Conservation (phyloP, 2,113 vertebrate species). For the Lasiurus borealis region DNA sequence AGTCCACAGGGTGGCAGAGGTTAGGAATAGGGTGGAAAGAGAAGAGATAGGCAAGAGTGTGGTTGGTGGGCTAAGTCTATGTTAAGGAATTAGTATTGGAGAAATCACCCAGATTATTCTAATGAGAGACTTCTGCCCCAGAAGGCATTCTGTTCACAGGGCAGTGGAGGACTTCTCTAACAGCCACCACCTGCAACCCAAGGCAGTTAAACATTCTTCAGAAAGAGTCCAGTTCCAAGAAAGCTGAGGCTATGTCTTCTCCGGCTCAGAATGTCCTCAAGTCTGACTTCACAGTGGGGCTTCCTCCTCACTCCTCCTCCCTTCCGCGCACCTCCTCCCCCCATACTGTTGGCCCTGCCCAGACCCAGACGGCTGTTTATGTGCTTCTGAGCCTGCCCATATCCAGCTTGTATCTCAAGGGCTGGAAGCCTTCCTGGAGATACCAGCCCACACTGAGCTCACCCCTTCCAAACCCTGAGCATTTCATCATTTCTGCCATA, state of each 20-base stretch:
- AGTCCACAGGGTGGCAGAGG: rapidly evolving
- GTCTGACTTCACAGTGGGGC: not conserved
- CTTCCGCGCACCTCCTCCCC: no score
- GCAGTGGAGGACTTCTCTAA: not conserved
- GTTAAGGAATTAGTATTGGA: not conserved
- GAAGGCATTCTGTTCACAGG: not conserved
- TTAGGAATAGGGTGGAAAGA: not conserved
- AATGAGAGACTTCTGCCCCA: not conserved
- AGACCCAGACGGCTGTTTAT: not conserved
- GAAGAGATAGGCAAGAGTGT: not conserved
- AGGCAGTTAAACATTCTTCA: not conserved
- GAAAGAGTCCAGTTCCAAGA: not conserved
- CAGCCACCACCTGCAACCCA: not conserved
- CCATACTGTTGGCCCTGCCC: not conserved
- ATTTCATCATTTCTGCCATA: not conserved
- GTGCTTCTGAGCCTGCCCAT: not conserved
- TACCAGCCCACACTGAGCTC: not conserved
- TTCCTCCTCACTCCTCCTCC: not conserved
- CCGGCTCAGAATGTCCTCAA: not conserved
- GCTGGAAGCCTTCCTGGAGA: not conserved
- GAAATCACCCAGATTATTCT: not conserved
- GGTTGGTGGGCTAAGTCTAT: not conserved
- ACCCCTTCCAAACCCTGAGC: not conserved
- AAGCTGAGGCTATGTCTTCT: not conserved
- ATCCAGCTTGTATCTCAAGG: not conserved